Percentiles rank a stretch among this genome's conserved stretches.
Evolutionary conservation across 2,113 vertebrate genomes (phyloP).

Genomic region (Halcyon senegalensis): DNA sequence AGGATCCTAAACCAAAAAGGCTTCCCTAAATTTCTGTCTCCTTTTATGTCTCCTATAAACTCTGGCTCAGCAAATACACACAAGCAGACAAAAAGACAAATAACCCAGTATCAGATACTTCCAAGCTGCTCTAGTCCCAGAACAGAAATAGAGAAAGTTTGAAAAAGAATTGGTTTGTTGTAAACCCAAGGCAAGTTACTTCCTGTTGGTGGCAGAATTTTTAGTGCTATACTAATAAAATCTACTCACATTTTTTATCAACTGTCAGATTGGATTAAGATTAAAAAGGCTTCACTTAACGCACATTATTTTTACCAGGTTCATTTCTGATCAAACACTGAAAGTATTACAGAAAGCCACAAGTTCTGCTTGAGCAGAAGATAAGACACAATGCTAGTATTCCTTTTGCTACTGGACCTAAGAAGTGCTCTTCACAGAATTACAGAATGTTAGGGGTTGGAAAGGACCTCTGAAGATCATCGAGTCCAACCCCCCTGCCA

Average conservation of each 20-base stretch:
- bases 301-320: background rate
- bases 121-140: background rate
- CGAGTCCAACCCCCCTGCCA: no score
- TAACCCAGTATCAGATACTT: background rate
- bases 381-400: background rate
- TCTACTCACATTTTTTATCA: constrained; percentile 17
- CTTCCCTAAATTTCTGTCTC: background rate
- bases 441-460: no score
- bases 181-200: constrained; percentile 27
- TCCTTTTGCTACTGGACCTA: background rate
- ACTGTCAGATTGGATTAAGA: constrained; percentile 30
- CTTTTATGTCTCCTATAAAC: constrained; percentile 7
- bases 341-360: background rate
- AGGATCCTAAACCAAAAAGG: background rate
- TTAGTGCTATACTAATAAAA: background rate
- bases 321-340: background rate
- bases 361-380: background rate
- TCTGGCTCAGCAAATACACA: constrained; percentile 2
- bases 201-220: constrained; percentile 32
- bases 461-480: no score
- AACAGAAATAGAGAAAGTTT: background rate
- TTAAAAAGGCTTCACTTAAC: constrained; percentile 5
- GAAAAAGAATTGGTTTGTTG: background rate
- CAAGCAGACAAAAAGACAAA: background rate
- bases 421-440: background rate